Conservation (phyloP, 2,113 vertebrate genomes). For the Amphiprion percula region DNA sequence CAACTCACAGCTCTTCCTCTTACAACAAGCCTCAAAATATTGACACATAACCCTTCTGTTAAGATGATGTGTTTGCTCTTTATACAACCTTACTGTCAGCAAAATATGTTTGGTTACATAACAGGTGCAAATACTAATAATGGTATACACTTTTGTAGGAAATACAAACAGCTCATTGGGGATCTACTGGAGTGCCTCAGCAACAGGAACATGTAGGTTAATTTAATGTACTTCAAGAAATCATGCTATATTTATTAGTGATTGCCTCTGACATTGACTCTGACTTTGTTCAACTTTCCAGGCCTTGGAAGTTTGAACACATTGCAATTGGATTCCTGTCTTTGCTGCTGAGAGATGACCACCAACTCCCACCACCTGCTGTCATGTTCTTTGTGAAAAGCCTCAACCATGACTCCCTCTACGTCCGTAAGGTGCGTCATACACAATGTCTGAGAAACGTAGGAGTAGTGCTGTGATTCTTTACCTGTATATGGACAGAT, state of each 20-base stretch:
- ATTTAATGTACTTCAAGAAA: not conserved
- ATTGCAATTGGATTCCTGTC: slow-evolving; percentile 95
- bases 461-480: not conserved
- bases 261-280: slow-evolving; percentile 10
- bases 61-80: not conserved
- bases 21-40: not conserved
- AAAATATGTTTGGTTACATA: not conserved
- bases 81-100: not conserved
- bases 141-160: slow-evolving; percentile 81
- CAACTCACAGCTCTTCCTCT: not conserved
- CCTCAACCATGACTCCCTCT: slow-evolving; percentile 96
- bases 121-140: slow-evolving; percentile 4
- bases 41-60: not conserved
- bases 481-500: not conserved
- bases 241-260: not conserved
- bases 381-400: slow-evolving; percentile 93
- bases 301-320: slow-evolving; percentile 98
- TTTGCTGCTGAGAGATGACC: slow-evolving; percentile 93
- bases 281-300: slow-evolving; percentile 68
- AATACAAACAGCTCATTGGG: slow-evolving; percentile 91
- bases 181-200: slow-evolving; percentile 90
- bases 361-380: slow-evolving; percentile 88
- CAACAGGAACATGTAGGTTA: slow-evolving; percentile 94
- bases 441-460: not conserved
- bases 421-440: slow-evolving; percentile 92